These are phyloP conservation scores for Ellobium chinense DNA, from an alignment of 2,888 invertebrate genomes.

Conservation along the genomic window DNA sequence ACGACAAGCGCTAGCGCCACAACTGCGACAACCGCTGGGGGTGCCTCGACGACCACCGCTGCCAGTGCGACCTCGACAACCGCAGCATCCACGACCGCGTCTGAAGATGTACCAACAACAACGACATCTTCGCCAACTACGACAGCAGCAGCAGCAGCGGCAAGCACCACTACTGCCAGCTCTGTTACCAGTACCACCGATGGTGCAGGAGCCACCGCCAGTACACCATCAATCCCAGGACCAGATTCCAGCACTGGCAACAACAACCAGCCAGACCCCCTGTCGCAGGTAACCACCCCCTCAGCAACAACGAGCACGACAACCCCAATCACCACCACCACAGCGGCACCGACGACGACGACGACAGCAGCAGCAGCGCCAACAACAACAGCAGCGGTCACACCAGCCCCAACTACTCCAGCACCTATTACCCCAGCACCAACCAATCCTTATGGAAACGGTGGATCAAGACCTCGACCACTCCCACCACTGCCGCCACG, in stretches of 20 bases:
- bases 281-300: too few relatives aligned
- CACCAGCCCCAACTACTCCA: background rate
- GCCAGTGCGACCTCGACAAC: background rate
- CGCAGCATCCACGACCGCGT: background rate
- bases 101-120: background rate
- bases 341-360: background rate
- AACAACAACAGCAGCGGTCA: background rate
- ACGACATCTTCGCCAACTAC: background rate
- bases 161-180: background rate
- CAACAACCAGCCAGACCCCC: too few relatives aligned
- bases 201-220: background rate
- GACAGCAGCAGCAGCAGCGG: background rate
- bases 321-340: background rate
- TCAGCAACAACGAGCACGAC: background rate
- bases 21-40: background rate
- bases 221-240: background rate
- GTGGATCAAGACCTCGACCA: background rate
- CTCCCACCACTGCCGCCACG: background rate
- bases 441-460: background rate
- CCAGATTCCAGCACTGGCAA: too few relatives aligned
- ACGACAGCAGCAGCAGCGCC: constrained; percentile 6
- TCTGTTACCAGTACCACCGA: background rate
- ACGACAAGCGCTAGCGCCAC: background rate
- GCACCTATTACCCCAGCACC: background rate
- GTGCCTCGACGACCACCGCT: background rate